A percentile compares a stretch with the other conserved stretches of the same genome.
phyloP scores from a whole-genome alignment of 2,113 vertebrate genomes.

The Holacanthus passer region DNA sequence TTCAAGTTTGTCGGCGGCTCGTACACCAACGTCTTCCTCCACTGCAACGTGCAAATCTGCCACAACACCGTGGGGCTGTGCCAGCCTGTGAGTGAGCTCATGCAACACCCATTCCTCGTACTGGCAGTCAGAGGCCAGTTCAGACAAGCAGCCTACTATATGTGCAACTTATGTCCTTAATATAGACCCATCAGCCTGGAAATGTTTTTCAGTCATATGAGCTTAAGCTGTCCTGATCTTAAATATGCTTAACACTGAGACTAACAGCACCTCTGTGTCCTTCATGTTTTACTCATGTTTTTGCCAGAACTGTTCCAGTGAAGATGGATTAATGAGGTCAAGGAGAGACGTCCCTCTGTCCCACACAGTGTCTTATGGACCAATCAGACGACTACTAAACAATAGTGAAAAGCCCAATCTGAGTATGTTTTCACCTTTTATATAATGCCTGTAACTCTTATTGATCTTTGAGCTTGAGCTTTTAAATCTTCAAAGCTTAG shows the following conservation, averaged over 20 bases:
- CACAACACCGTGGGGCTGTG: conserved; percentile 74
- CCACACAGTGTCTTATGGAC: conserved; percentile 80
- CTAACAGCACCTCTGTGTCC: neutral
- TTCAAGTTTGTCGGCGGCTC: conserved; percentile 84
- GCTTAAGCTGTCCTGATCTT: conserved; percentile 24
- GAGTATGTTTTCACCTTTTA: conserved; percentile 62
- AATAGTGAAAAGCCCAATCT: conserved; percentile 53
- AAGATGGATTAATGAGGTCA: conserved; percentile 67
- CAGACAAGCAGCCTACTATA: conserved; percentile 56
- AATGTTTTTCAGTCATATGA: conserved; percentile 29
- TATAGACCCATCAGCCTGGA: conserved; percentile 53
- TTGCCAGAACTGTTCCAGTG: conserved; percentile 83
- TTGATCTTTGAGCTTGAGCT: neutral
- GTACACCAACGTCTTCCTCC: conserved; percentile 82
- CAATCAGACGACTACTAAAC: conserved; percentile 77
- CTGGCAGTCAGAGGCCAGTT: conserved; percentile 46
- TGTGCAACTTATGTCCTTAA: conserved; percentile 43
- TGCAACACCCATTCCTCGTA: conserved; percentile 35
- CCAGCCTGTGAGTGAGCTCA: conserved; percentile 76
- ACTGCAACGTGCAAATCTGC: conserved; percentile 86
- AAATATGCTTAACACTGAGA: conserved; percentile 17
- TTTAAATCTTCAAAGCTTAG: neutral
- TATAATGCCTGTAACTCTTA: neutral
- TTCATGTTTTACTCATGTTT: neutral
- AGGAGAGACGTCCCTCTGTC: conserved; percentile 77